Evolutionary conservation across 2,888 invertebrate genomes (phyloP).

Genomic region (Mesorhabditis spiculigera): DNA sequence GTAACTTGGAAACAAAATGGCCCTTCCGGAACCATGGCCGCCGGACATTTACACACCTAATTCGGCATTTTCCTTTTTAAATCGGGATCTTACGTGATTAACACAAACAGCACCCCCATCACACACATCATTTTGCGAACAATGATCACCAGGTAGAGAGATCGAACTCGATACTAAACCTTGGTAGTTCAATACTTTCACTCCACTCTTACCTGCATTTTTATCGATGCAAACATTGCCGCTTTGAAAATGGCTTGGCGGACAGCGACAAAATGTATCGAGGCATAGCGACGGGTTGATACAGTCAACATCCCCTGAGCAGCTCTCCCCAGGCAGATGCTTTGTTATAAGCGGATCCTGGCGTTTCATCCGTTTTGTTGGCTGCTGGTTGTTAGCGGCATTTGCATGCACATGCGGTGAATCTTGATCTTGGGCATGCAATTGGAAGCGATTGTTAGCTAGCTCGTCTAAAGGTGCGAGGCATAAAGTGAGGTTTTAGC

Average conservation of each 20-base stretch:
- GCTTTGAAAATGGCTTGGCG: conserved; percentile 14
- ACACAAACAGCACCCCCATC: conserved; percentile 50
- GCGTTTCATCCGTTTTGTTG: neutral
- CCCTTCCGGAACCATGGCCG: neutral
- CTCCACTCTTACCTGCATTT: conserved; percentile 5
- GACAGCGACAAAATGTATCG: conserved; percentile 25
- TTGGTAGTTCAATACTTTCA: neutral
- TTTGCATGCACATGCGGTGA: conserved; percentile 1
- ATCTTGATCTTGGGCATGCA: neutral
- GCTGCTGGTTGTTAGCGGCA: conserved; percentile 7
- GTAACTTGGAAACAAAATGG: conserved; percentile 2
- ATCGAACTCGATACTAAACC: conserved; percentile 41
- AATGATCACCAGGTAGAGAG: conserved; percentile 39
- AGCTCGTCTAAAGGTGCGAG: neutral
- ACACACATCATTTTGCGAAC: conserved; percentile 42
- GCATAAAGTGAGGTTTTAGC: conserved; percentile 9
- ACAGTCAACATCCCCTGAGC: conserved; percentile 10
- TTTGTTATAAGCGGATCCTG: neutral
- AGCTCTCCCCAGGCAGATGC: conserved; percentile 12
- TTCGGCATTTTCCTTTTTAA: neutral
- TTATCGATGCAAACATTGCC: conserved; percentile 11
- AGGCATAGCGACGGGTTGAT: conserved; percentile 9
- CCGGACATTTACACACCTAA: neutral
- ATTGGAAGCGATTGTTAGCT: conserved; percentile 12
- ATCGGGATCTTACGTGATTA: conserved; percentile 13